phyloP scores from a whole-genome alignment of 2,888 invertebrate genomes.

The Drosophila atripex region DNA sequence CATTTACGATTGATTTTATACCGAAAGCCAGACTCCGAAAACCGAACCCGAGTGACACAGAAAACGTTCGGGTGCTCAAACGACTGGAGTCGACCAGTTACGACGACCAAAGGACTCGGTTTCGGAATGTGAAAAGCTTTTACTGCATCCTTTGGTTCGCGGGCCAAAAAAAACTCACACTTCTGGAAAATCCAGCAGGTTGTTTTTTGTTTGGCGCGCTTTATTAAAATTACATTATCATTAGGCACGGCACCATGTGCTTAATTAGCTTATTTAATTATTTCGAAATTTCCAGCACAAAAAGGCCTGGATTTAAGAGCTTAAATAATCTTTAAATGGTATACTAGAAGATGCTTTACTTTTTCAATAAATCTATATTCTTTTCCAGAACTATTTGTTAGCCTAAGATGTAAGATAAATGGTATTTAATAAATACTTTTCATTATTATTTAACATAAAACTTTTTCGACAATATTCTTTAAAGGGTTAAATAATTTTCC shows the following conservation, averaged over 20 bases:
- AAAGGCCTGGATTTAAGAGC: not conserved
- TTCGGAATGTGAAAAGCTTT: conserved; percentile 45
- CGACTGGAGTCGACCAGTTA: conserved; percentile 34
- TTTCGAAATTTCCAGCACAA: conserved; percentile 1
- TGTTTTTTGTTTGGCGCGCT: conserved; percentile 61
- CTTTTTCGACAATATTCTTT: not conserved
- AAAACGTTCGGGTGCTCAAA: conserved; percentile 55
- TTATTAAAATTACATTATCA: conserved; percentile 47
- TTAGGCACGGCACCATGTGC: conserved; percentile 35
- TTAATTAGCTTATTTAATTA: conserved; percentile 33
- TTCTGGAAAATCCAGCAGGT: conserved; percentile 62
- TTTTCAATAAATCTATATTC: not conserved
- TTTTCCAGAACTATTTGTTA: too few relatives aligned
- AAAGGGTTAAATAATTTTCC: conserved; percentile 1
- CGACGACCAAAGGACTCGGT: conserved; percentile 26
- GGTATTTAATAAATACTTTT: too few relatives aligned
- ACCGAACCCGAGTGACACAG: conserved; percentile 58
- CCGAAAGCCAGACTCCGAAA: conserved; percentile 61
- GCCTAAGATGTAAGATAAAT: too few relatives aligned
- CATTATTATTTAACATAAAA: not conserved
- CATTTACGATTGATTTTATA: conserved; percentile 80
- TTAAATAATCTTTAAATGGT: not conserved
- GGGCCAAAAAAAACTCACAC: not conserved
- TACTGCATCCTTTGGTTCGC: conserved; percentile 46
- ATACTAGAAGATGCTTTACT: not conserved